Evolutionary conservation across 1,140 invertebrate species (phyloP).

Genomic region (Chlorops oryzae): DNA sequence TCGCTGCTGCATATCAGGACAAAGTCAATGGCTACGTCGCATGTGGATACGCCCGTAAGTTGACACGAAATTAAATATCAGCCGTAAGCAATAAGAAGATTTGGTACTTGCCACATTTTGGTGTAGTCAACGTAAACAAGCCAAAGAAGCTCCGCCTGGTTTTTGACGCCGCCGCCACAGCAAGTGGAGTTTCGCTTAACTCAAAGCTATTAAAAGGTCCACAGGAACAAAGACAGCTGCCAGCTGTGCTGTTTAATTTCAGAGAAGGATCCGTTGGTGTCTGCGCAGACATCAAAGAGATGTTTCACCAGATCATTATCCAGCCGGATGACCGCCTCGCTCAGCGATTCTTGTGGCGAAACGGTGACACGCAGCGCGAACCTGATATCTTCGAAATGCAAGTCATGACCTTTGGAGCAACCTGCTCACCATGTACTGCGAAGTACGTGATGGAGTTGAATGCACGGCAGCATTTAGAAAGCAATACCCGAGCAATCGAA

Average conservation of each 20-base stretch:
- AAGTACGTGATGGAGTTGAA: slow-evolving; percentile 41
- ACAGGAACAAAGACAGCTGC: slow-evolving; percentile 4
- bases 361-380: slow-evolving; percentile 1
- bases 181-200: slow-evolving; percentile 10
- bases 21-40: neutral
- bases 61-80: neutral
- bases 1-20: slow-evolving; percentile 6
- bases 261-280: neutral
- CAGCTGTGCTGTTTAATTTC: slow-evolving; percentile 7
- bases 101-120: slow-evolving; percentile 14
- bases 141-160: slow-evolving; percentile 12
- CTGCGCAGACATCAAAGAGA: too few relatives aligned
- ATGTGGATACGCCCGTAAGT: slow-evolving; percentile 6
- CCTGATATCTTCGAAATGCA: slow-evolving; percentile 18
- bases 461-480: slow-evolving; percentile 17
- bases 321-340: slow-evolving; percentile 22
- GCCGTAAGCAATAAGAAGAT: neutral
- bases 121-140: slow-evolving; percentile 11
- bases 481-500: slow-evolving; percentile 20
- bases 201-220: slow-evolving; percentile 9
- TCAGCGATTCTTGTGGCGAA: slow-evolving; percentile 31
- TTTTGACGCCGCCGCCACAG: slow-evolving; percentile 11
- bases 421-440: slow-evolving; percentile 35
- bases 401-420: slow-evolving; percentile 34
- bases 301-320: slow-evolving; percentile 37